These are phyloP conservation scores for Ptychobarbus kaznakovi DNA, from an alignment of 2,797 vertebrate genomes.

Conservation along the genomic window DNA sequence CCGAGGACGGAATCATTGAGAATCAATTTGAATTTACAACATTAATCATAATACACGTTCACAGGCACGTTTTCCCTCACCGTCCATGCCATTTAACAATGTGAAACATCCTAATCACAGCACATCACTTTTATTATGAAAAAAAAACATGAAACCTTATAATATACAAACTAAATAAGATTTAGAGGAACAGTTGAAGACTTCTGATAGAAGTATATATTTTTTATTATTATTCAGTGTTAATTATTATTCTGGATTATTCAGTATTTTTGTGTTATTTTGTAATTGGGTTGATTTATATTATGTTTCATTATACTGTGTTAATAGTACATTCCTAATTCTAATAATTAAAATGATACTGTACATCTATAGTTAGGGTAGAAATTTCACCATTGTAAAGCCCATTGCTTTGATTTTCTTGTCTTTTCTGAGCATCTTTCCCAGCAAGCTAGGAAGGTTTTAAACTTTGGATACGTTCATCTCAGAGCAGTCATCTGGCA, in stretches of 20 bases:
- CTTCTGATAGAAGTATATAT: too few species aligned
- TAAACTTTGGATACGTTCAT: too few species aligned
- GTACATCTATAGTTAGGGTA: not conserved
- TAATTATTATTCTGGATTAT: not conserved
- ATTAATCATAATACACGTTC: slow-evolving; percentile 51
- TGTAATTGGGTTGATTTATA: not conserved
- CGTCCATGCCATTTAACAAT: not conserved
- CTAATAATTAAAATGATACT: not conserved
- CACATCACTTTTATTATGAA: not conserved
- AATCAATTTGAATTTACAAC: slow-evolving; percentile 75
- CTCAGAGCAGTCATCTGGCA: not conserved
- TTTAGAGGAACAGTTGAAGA: not conserved
- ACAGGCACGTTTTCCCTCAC: slow-evolving; percentile 48
- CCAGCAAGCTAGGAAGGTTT: not conserved
- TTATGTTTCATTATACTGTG: not conserved
- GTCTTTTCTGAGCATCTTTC: not conserved
- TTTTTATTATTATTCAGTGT: too few species aligned
- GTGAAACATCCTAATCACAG: not conserved
- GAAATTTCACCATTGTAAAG: not conserved
- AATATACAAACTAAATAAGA: not conserved
- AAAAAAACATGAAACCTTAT: not conserved
- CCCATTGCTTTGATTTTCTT: not conserved
- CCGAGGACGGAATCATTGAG: slow-evolving; percentile 60
- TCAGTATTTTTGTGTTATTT: not conserved
- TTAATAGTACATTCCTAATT: not conserved